Conservation (phyloP, 2,113 vertebrate species). For the Microtus richardsoni region DNA sequence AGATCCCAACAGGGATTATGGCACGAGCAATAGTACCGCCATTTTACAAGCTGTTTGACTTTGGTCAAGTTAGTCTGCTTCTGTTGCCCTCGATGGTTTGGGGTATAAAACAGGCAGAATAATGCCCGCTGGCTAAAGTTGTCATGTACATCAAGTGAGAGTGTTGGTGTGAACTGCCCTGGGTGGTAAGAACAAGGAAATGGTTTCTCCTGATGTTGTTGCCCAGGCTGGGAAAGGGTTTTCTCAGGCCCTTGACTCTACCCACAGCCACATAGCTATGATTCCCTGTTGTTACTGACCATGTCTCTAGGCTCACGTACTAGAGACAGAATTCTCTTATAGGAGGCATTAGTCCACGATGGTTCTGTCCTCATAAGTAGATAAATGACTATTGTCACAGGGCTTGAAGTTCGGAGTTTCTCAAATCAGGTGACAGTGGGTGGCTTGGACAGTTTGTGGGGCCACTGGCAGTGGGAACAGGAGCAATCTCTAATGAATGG, state of each 20-base stretch:
- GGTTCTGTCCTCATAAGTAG: neutral
- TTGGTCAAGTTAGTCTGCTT: neutral
- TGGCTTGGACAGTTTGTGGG: too few relatives aligned
- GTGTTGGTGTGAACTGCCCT: neutral
- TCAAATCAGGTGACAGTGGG: too few relatives aligned
- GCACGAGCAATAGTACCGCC: neutral
- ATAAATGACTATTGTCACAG: neutral
- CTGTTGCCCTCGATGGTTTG: neutral
- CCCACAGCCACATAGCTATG: neutral
- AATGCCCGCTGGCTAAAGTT: neutral
- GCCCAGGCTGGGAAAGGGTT: neutral
- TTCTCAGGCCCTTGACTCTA: neutral
- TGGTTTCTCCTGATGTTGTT: neutral
- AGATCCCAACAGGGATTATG: neutral
- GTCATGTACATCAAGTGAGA: neutral
- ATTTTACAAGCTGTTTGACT: neutral
- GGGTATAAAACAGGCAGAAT: neutral
- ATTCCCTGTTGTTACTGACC: neutral
- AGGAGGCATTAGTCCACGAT: neutral
- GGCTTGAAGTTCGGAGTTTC: neutral
- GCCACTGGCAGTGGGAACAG: too few relatives aligned
- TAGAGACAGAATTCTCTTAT: neutral
- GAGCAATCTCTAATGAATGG: too few relatives aligned
- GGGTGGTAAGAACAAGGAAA: neutral
- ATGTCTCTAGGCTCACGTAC: neutral